Base-by-base conservation (phyloP, 1,140 invertebrate species). In the Drosophila varians region DNA sequence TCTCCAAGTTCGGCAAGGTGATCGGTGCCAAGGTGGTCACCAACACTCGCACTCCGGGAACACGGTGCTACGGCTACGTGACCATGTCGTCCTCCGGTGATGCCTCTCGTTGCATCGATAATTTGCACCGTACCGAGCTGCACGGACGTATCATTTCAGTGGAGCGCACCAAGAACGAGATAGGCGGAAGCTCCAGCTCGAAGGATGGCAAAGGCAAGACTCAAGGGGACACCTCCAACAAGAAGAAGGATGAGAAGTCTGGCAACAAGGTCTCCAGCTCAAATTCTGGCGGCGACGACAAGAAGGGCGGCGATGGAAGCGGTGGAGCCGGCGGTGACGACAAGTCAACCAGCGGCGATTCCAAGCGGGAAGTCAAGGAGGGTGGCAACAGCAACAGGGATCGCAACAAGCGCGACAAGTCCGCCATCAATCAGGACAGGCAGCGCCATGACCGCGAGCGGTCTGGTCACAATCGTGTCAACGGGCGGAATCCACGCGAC, bases 21-120 rank as follows among this genome's bases (percentile, higher is more conserved):
- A 94, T 98, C 84, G 97, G 96, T 51, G 97, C 97, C 0, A 99
- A 99, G 93, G 96, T 99, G n/a, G 98, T 99, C 0, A 98, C 97
- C 1, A 98, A 98, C 92, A 96, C 97, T 1, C 93, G 95, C 52
- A 97, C 96, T 21, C 97, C 97, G 1, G 97, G 97, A 16, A 95
- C 97, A 14, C 94, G 96, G 49, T 98, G 97, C 91, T 99, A 98
- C 91, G 98, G 98, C 25, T 98, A 98, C 91, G 96, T 99, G 2
- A 98, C 97, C 0, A 98, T 99, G 97, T 95, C 95, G 1, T 95
- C 95, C 16, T 94, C 95, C 31, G 96, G 96, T 62, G 97, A 98
- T 92, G 97, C 97, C 4, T 94, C 95, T 14, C 96, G 96, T 74
- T 98, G 97, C 91, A 98, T 98, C 77, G 94, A 96, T 80, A 94